phyloP scores from a whole-genome alignment of 2,113 vertebrate genomes.

The Anthoscopus minutus region DNA sequence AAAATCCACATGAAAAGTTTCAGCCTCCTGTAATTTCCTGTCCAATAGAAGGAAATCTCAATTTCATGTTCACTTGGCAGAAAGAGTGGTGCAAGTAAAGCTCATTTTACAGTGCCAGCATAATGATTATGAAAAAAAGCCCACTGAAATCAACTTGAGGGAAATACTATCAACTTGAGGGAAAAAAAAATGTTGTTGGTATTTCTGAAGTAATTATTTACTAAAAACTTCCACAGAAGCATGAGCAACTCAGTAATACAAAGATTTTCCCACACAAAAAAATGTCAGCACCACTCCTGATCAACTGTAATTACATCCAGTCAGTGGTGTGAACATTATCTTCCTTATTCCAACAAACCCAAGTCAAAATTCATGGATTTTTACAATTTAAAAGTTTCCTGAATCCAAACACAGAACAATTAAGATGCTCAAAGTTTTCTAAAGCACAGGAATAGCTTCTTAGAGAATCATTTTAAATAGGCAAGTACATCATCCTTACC shows the following conservation, averaged over 20 bases:
- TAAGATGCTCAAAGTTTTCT: neutral
- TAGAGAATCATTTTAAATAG: neutral
- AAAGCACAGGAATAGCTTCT: neutral
- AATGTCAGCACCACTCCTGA: neutral
- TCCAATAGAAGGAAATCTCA: neutral
- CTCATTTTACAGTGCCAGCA: neutral
- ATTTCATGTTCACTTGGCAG: neutral
- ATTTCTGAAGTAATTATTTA: neutral
- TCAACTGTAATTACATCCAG: neutral
- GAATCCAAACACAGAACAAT: neutral
- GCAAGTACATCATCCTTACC: constrained; percentile 55
- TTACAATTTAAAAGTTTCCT: neutral
- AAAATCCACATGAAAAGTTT: neutral
- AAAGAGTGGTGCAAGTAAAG: neutral
- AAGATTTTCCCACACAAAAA: neutral
- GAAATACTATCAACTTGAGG: neutral
- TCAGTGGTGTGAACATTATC: neutral
- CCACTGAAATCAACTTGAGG: neutral
- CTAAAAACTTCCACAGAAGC: neutral
- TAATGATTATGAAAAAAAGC: neutral
- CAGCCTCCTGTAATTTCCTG: neutral
- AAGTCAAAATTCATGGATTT: neutral
- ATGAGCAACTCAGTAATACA: neutral
- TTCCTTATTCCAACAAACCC: neutral
- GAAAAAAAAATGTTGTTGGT: neutral